phyloP scores from a whole-genome alignment of 2,888 invertebrate species.

The Pecten maximus region DNA sequence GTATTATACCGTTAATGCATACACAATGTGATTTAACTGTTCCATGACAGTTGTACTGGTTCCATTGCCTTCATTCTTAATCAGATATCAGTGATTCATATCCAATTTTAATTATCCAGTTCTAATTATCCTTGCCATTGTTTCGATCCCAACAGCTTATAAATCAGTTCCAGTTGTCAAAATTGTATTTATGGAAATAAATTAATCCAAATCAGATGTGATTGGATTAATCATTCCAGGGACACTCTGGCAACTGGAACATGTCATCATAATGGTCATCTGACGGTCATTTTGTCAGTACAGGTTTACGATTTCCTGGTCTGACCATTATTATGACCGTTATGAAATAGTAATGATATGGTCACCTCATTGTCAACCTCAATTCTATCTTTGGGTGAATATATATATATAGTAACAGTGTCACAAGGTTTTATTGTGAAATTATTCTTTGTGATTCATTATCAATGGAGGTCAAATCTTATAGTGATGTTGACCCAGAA shows the following conservation, averaged over 20 bases:
- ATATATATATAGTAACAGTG: neutral
- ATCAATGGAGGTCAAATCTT: neutral
- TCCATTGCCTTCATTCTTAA: neutral
- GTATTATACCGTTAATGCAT: neutral
- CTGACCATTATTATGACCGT: neutral
- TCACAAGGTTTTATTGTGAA: neutral
- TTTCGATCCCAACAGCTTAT: neutral
- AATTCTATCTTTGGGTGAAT: neutral
- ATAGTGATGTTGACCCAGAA: neutral
- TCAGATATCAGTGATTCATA: neutral
- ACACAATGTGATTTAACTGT: no score
- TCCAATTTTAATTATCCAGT: neutral
- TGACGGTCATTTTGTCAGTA: neutral
- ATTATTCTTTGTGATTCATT: neutral
- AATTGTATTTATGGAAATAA: neutral
- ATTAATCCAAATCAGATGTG: neutral
- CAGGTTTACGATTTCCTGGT: neutral
- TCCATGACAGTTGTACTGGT: neutral
- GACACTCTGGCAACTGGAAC: neutral
- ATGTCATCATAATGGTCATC: neutral
- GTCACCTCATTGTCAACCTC: neutral
- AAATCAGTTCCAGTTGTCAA: neutral
- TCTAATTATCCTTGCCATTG: neutral
- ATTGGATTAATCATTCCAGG: neutral
- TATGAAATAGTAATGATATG: neutral